Evolutionary conservation across 1,140 invertebrate genomes (phyloP).

Genomic region (Drosophila nikananu): DNA sequence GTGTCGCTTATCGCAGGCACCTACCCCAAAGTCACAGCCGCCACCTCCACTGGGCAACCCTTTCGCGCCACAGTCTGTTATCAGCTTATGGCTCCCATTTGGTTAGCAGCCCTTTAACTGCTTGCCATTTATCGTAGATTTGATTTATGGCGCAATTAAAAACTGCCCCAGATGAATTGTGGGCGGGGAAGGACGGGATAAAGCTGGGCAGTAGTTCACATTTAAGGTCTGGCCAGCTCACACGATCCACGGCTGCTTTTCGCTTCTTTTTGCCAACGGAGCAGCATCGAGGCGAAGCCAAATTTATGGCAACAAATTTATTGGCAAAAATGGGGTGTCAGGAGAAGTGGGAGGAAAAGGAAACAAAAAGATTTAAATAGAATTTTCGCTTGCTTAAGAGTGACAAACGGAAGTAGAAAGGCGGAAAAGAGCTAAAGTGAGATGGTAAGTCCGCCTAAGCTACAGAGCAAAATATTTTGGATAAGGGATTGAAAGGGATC

Average conservation of each 20-base stretch:
- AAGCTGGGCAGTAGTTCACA: not conserved
- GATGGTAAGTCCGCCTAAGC: constrained; percentile 52
- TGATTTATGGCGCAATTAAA: constrained; percentile 83
- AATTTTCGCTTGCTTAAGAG: constrained; percentile 52
- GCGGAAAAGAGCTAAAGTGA: constrained; percentile 12
- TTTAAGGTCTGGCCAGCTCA: constrained; percentile 50
- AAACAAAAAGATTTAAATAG: constrained; percentile 68
- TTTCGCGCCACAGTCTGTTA: constrained; percentile 53
- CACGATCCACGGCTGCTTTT: constrained; percentile 38
- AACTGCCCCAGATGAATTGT: constrained; percentile 58
- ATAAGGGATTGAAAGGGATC: not conserved
- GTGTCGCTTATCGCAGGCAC: constrained; percentile 63
- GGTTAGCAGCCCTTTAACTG: constrained; percentile 83
- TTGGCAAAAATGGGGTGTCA: constrained; percentile 56
- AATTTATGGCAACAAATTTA: constrained; percentile 79
- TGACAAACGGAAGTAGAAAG: constrained; percentile 28
- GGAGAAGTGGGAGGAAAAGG: not conserved
- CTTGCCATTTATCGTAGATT: constrained; percentile 80
- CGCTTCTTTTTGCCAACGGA: constrained; percentile 6
- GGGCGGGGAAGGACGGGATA: not conserved
- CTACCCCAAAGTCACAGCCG: constrained; percentile 14
- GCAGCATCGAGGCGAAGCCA: constrained; percentile 58
- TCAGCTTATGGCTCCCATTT: constrained; percentile 83
- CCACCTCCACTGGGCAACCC: not conserved
- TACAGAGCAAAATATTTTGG: constrained; percentile 40